phyloP scores from a whole-genome alignment of 2,888 invertebrate genomes.

The Stenolophus ochropezus region DNA sequence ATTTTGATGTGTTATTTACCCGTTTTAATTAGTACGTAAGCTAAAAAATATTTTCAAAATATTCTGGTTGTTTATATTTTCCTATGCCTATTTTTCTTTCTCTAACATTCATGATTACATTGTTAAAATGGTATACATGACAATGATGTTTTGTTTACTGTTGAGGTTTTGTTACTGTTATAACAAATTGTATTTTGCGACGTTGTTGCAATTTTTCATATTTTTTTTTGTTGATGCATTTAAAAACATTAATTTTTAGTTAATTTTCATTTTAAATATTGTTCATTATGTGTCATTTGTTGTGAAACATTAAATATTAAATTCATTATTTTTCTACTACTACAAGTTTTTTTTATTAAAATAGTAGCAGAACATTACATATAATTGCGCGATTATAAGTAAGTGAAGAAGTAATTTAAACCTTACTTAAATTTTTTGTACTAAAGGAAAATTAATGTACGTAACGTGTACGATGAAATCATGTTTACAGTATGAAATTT shows the following conservation, averaged over 20 bases:
- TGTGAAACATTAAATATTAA: no score
- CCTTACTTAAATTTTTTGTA: not conserved
- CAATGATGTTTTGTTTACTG: not conserved
- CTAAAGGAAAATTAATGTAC: not conserved
- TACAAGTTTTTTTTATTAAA: no score
- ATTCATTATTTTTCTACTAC: no score
- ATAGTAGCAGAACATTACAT: not conserved
- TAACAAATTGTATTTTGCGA: not conserved
- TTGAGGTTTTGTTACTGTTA: not conserved
- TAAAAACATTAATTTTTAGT: no score
- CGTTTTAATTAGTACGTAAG: not conserved
- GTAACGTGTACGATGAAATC: slow-evolving; percentile 4
- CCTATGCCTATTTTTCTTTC: not conserved
- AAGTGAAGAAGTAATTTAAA: not conserved
- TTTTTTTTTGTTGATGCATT: no score
- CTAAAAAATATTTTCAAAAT: no score
- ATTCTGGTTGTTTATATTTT: no score
- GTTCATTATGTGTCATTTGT: no score
- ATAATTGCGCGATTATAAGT: not conserved
- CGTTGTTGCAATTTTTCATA: no score
- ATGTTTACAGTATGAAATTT: slow-evolving; percentile 22
- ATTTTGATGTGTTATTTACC: not conserved
- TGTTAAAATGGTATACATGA: not conserved
- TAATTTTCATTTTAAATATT: no score
- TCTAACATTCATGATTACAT: not conserved